Conservation (phyloP, 92 coral and sea anemone genomes). For the Plumapathes pennacea region DNA sequence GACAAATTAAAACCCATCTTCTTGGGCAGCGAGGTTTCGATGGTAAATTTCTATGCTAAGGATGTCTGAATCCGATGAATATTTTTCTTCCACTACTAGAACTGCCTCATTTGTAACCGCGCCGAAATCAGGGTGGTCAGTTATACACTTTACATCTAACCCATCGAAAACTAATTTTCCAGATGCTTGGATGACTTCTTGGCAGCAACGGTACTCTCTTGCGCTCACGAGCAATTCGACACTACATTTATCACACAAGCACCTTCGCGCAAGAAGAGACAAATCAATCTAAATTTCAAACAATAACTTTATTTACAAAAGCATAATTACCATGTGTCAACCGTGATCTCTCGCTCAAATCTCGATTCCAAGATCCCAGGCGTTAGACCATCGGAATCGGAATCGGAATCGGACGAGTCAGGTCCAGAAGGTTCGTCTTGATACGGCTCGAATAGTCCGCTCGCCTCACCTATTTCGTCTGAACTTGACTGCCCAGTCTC, state of each 20-base stretch:
- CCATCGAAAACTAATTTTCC: conserved; percentile 7
- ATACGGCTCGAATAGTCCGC: conserved; percentile 6
- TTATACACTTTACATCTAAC: conserved; percentile 4
- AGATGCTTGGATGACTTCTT: conserved; percentile 12
- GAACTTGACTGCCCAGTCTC: conserved; percentile 6
- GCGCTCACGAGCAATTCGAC: conserved; percentile 7
- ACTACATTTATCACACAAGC: conserved; percentile 14
- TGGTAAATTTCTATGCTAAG: too few relatives aligned
- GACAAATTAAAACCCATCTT: too few relatives aligned
- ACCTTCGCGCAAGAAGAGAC: too few relatives aligned
- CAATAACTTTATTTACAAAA: not conserved
- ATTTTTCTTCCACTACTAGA: too few relatives aligned
- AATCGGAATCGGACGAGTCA: not conserved
- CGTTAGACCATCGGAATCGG: conserved; percentile 2
- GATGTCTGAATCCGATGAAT: too few relatives aligned
- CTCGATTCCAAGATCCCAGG: conserved; percentile 4
- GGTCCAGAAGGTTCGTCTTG: conserved; percentile 2
- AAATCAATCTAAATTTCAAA: not conserved
- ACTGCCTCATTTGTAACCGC: conserved; percentile 28
- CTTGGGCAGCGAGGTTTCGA: too few relatives aligned
- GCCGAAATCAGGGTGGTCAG: conserved; percentile 21
- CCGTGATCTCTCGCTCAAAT: conserved; percentile 7
- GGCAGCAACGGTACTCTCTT: conserved; percentile 34
- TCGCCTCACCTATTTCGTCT: not conserved
- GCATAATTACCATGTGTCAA: conserved; percentile 3